These are phyloP conservation scores for Netelia inedita DNA, from an alignment of 2,888 invertebrate genomes.

Conservation along the genomic window DNA sequence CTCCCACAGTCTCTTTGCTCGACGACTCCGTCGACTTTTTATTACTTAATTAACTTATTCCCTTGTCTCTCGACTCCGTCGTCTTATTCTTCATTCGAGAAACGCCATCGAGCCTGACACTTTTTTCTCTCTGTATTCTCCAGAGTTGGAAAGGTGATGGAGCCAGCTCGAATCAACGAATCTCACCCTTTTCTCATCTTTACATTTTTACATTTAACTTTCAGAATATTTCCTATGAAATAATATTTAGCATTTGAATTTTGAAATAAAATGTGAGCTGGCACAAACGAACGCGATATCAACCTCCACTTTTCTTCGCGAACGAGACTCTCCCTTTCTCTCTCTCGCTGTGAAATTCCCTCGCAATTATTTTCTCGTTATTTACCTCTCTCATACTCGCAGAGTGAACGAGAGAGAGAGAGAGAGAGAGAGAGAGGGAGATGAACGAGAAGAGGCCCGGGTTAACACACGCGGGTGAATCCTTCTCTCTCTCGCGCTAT, in stretches of 20 bases:
- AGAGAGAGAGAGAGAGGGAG: neutral
- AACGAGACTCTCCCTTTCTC: constrained; percentile 59
- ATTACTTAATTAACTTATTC: constrained; percentile 83
- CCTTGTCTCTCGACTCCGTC: constrained; percentile 55
- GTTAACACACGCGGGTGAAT: constrained; percentile 71
- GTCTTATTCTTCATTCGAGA: constrained; percentile 67
- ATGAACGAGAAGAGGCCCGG: constrained; percentile 26
- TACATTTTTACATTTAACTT: constrained; percentile 36
- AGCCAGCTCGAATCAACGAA: neutral
- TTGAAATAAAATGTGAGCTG: constrained; percentile 43
- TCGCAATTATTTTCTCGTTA: constrained; percentile 84
- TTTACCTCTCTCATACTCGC: constrained; percentile 77
- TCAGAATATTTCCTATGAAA: neutral
- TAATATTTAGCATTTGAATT: constrained; percentile 9
- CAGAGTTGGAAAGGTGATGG: neutral
- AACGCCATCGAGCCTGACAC: constrained; percentile 8
- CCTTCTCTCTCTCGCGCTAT: constrained; percentile 43
- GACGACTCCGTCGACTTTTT: constrained; percentile 79
- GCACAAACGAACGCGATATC: constrained; percentile 59
- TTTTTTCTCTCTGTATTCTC: constrained; percentile 15
- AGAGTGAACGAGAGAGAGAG: constrained; percentile 3
- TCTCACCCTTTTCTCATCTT: constrained; percentile 4
- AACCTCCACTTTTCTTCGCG: constrained; percentile 42
- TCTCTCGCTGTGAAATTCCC: constrained; percentile 72
- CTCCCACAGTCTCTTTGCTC: constrained; percentile 36